phyloP scores from a whole-genome alignment of 2,888 invertebrate genomes.

The Pollenia griseotomentosa region DNA sequence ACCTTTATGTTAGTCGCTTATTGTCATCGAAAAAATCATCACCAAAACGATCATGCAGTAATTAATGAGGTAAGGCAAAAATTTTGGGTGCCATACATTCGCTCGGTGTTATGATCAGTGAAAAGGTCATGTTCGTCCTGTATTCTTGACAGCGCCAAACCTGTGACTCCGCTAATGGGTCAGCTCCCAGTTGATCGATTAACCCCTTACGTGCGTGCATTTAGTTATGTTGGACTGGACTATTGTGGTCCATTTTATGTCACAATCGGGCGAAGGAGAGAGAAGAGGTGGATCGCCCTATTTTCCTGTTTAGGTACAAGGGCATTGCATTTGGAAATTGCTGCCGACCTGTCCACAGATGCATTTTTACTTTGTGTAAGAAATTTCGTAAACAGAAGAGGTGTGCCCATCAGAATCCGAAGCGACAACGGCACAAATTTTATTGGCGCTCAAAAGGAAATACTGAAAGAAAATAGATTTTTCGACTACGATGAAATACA shows the following conservation, averaged over 20 bases:
- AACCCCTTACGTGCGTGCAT: slow-evolving; percentile 67
- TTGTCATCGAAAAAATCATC: no score
- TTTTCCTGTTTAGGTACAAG: slow-evolving; percentile 53
- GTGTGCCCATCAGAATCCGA: slow-evolving; percentile 62
- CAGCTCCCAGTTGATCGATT: slow-evolving; percentile 69
- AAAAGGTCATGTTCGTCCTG: slow-evolving; percentile 43
- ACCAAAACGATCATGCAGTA: slow-evolving; percentile 53
- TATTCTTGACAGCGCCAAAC: slow-evolving; percentile 48
- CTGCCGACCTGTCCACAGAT: slow-evolving; percentile 67
- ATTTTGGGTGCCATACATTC: slow-evolving; percentile 62
- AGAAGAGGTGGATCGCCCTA: slow-evolving; percentile 72
- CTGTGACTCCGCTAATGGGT: slow-evolving; percentile 73
- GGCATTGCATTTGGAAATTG: slow-evolving; percentile 69
- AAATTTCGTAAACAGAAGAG: slow-evolving; percentile 71
- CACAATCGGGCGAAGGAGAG: slow-evolving; percentile 67
- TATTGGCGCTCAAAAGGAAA: slow-evolving; percentile 57
- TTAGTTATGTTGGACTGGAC: slow-evolving; percentile 74
- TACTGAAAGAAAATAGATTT: slow-evolving; percentile 37
- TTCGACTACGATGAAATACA: slow-evolving; percentile 56
- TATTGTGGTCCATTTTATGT: slow-evolving; percentile 72
- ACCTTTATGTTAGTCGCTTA: slow-evolving; percentile 5
- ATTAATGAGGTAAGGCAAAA: slow-evolving; percentile 64
- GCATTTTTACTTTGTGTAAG: slow-evolving; percentile 68
- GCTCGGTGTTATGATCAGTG: slow-evolving; percentile 46
- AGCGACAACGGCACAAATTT: slow-evolving; percentile 65